These are phyloP conservation scores for Amphiduros pacificus DNA, from an alignment of 2,888 invertebrate species.

Conservation along the genomic window DNA sequence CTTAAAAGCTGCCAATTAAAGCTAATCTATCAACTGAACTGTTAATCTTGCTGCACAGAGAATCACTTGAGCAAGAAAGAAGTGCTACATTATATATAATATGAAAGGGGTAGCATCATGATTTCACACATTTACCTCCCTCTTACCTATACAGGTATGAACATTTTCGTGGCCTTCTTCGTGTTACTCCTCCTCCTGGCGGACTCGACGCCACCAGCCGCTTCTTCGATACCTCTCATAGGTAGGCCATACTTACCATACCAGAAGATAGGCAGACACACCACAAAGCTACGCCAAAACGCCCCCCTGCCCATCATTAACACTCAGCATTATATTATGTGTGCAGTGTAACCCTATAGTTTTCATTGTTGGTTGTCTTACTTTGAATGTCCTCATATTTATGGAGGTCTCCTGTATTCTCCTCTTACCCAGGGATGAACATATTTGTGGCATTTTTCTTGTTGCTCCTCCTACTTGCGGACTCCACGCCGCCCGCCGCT, in stretches of 20 bases:
- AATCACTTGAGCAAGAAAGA: too few relatives aligned
- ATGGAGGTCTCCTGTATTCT: too few relatives aligned
- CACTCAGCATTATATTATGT: too few relatives aligned
- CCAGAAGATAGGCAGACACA: neutral
- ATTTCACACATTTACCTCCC: too few relatives aligned
- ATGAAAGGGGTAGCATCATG: too few relatives aligned
- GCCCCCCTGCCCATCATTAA: neutral
- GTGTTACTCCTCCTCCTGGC: slow-evolving; percentile 38
- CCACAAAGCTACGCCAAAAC: neutral
- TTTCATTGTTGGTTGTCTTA: too few relatives aligned
- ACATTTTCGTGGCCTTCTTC: slow-evolving; percentile 43
- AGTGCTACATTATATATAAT: too few relatives aligned
- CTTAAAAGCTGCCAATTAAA: too few relatives aligned
- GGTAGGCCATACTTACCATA: slow-evolving; percentile 27
- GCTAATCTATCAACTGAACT: too few relatives aligned
- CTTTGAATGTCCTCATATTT: too few relatives aligned
- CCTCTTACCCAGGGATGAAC: slow-evolving; percentile 45
- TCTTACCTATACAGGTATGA: slow-evolving; percentile 42
- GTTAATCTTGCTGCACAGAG: too few relatives aligned
- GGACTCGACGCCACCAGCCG: slow-evolving; percentile 41
- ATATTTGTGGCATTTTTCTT: slow-evolving; percentile 43
- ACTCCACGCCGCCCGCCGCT: slow-evolving; percentile 39
- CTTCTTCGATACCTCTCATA: slow-evolving; percentile 40
- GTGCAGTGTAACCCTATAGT: too few relatives aligned
- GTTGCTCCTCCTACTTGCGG: slow-evolving; percentile 38